Conservation (phyloP, 2,113 vertebrate species). For the Brachyistius frenatus region DNA sequence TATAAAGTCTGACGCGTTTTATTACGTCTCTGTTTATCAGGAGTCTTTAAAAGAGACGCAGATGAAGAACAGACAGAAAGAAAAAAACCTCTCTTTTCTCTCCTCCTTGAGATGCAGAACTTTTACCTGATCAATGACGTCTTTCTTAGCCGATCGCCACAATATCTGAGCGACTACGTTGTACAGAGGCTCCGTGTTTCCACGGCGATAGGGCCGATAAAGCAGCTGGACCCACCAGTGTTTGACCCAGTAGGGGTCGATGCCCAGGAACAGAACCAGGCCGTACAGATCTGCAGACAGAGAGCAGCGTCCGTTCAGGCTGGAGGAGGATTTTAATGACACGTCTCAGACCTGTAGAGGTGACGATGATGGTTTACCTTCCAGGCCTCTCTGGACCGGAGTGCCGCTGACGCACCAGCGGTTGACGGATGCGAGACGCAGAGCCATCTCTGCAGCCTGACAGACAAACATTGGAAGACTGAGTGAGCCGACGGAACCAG, state of each 20-base stretch:
- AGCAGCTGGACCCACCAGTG: constrained; percentile 97
- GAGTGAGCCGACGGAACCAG: neutral
- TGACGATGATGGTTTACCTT: constrained; percentile 84
- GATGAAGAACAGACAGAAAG: too few species aligned
- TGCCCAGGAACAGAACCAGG: constrained; percentile 93
- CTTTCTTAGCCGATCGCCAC: constrained; percentile 98
- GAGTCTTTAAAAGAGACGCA: too few species aligned
- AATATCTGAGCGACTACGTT: constrained; percentile 90
- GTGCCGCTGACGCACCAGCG: constrained; percentile 99
- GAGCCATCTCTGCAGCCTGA: constrained; percentile 98
- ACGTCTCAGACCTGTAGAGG: neutral
- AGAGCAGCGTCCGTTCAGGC: constrained; percentile 4
- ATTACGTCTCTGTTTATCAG: too few species aligned
- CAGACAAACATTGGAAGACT: neutral
- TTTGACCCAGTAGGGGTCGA: constrained; percentile 98
- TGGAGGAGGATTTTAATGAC: too few species aligned
- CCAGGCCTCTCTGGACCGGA: constrained; percentile 97
- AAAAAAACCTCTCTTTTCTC: too few species aligned
- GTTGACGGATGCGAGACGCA: constrained; percentile 94
- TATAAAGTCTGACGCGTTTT: too few species aligned
- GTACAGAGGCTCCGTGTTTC: constrained; percentile 91
- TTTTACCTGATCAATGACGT: constrained; percentile 95
- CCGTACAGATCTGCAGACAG: constrained; percentile 91
- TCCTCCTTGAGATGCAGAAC: neutral
- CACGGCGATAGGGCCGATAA: constrained; percentile 94